Percentiles rank a stretch among this genome's conserved stretches.
Evolutionary conservation across 2,888 invertebrate genomes (phyloP).

Genomic region (Thelaira solivaga): DNA sequence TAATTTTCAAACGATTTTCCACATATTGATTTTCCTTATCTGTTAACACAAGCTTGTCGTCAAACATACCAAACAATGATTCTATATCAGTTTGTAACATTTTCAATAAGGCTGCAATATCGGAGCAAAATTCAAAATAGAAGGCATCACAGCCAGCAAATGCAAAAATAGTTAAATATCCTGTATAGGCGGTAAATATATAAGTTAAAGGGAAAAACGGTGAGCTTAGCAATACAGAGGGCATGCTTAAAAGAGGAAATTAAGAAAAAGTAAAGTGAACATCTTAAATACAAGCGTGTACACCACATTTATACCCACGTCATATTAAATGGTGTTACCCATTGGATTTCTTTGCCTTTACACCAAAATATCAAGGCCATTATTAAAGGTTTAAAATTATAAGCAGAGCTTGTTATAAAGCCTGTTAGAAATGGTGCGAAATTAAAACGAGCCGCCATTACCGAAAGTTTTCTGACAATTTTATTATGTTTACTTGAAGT

Average conservation of each 20-base stretch:
- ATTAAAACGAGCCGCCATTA: slow-evolving; percentile 67
- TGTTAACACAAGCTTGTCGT: slow-evolving; percentile 44
- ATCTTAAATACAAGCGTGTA: neutral
- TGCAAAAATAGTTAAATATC: slow-evolving; percentile 70
- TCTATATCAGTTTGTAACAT: slow-evolving; percentile 64
- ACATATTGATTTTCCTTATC: slow-evolving; percentile 37
- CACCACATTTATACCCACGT: slow-evolving; percentile 65
- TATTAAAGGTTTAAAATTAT: slow-evolving; percentile 68
- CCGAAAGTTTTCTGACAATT: slow-evolving; percentile 58
- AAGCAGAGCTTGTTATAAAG: slow-evolving; percentile 66
- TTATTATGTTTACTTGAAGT: slow-evolving; percentile 6
- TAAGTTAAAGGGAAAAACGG: slow-evolving; percentile 67
- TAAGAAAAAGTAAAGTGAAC: neutral
- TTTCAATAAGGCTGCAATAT: slow-evolving; percentile 65
- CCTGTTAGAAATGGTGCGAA: slow-evolving; percentile 70
- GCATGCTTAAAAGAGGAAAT: slow-evolving; percentile 66
- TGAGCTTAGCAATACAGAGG: slow-evolving; percentile 49
- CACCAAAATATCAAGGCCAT: slow-evolving; percentile 62
- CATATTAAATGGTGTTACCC: slow-evolving; percentile 71
- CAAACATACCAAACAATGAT: slow-evolving; percentile 58
- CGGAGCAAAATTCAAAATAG: slow-evolving; percentile 70
- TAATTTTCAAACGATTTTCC: slow-evolving; percentile 58
- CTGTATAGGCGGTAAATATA: slow-evolving; percentile 69
- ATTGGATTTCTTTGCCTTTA: slow-evolving; percentile 59
- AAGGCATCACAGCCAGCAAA: slow-evolving; percentile 71